phyloP scores from a whole-genome alignment of 1,140 invertebrate genomes.

The Zaprionus lachaisei region DNA sequence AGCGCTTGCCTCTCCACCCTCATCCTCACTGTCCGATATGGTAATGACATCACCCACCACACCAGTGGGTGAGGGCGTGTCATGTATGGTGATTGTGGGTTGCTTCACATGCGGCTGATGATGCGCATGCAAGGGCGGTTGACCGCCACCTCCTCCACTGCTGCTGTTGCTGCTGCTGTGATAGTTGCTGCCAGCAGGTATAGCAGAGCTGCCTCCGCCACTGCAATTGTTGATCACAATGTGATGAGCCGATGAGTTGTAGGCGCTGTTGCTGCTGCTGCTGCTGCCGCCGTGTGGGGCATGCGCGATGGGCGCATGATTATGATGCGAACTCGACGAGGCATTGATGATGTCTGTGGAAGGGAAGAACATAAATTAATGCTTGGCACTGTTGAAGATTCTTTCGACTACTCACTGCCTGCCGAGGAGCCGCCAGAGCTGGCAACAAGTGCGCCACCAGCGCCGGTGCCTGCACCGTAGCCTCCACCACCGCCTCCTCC shows the following conservation, averaged over 20 bases:
- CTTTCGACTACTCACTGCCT: constrained; percentile 59
- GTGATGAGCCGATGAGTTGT: constrained; percentile 63
- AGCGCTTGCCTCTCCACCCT: constrained; percentile 86
- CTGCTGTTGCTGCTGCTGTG: constrained; percentile 27
- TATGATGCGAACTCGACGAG: constrained; percentile 69
- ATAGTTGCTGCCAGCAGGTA: constrained; percentile 51
- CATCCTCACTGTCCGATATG: constrained; percentile 98
- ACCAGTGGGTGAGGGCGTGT: constrained; percentile 96
- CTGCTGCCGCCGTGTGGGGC: constrained; percentile 48
- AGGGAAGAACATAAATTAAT: too few relatives aligned
- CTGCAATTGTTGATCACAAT: constrained; percentile 68
- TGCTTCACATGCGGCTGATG: constrained; percentile 77
- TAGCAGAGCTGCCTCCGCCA: constrained; percentile 61
- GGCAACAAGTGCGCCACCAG: constrained; percentile 62
- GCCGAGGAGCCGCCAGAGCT: constrained; percentile 71
- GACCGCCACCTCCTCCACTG: constrained; percentile 3
- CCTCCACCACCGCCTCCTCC: constrained; percentile 43
- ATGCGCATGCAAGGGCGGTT: constrained; percentile 64
- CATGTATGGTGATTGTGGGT: constrained; percentile 93
- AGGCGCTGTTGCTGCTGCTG: constrained; percentile 55
- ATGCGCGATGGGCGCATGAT: constrained; percentile 64
- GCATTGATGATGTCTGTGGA: constrained; percentile 76
- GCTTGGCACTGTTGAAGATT: neutral
- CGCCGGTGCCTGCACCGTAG: constrained; percentile 43
- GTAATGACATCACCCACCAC: constrained; percentile 90